Evolutionary conservation across 2,888 invertebrate genomes (phyloP).

Genomic region (Notodonta ziczac): DNA sequence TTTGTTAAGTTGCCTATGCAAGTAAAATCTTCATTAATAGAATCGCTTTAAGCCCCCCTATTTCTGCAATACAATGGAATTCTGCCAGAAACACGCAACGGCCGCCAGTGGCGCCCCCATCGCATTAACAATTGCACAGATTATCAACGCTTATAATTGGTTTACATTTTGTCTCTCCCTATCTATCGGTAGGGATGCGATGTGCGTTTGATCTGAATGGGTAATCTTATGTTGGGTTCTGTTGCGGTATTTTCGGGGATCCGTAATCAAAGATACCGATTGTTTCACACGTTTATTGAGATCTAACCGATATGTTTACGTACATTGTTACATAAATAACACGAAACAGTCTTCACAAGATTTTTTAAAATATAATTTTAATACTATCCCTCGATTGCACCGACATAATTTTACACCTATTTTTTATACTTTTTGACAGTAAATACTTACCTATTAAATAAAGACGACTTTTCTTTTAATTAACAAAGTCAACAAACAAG

Average conservation of each 20-base stretch:
- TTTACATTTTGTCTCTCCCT: slow-evolving; percentile 66
- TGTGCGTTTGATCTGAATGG: slow-evolving; percentile 65
- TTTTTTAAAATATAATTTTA: not conserved
- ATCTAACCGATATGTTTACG: too few relatives aligned
- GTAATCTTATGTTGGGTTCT: slow-evolving; percentile 42
- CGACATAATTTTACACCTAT: too few relatives aligned
- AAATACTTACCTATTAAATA: too few relatives aligned
- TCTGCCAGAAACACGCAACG: slow-evolving; percentile 57
- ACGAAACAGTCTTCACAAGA: slow-evolving; percentile 42
- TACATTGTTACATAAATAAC: slow-evolving; percentile 24
- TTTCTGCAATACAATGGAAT: slow-evolving; percentile 5
- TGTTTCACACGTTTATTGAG: too few relatives aligned
- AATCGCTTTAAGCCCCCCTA: slow-evolving; percentile 5
- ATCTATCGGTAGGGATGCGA: slow-evolving; percentile 35
- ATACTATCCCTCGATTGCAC: too few relatives aligned
- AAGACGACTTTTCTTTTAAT: too few relatives aligned
- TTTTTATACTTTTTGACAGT: too few relatives aligned
- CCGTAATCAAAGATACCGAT: not conserved
- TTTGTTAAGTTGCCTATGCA: too few relatives aligned
- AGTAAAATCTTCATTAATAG: slow-evolving; percentile 5
- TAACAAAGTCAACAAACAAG: too few relatives aligned
- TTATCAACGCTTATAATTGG: slow-evolving; percentile 77
- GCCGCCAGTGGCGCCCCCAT: slow-evolving; percentile 45
- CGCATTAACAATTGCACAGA: slow-evolving; percentile 57
- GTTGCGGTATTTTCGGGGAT: slow-evolving; percentile 21